Conservation (phyloP, 2,113 vertebrate genomes). For the Tretioscincus oriximinensis region DNA sequence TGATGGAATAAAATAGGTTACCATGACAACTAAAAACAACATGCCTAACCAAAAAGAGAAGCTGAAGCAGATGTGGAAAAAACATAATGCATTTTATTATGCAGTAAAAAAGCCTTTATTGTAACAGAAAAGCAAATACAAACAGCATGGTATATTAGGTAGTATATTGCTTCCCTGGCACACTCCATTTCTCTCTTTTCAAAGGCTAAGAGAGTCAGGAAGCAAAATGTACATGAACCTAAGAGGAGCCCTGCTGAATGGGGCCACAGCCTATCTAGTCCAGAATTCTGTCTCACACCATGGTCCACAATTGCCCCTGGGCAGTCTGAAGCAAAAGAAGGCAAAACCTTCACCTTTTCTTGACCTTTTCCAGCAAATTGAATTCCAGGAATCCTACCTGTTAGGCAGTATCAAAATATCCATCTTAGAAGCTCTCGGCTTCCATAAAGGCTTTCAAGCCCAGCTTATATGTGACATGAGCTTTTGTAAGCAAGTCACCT, state of each 20-base stretch:
- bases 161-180: not conserved
- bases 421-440: too few species aligned
- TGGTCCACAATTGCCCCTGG: too few species aligned
- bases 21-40: not conserved
- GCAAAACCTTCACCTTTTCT: not conserved
- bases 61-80: not conserved
- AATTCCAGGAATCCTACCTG: too few species aligned
- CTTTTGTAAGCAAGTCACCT: too few species aligned
- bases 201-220: not conserved
- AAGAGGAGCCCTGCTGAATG: not conserved
- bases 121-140: not conserved
- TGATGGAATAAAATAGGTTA: not conserved
- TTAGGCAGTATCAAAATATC: too few species aligned
- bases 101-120: not conserved
- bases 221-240: not conserved
- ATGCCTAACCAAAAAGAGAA: not conserved
- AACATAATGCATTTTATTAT: not conserved
- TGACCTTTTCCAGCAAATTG: too few species aligned
- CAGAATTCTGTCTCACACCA: too few species aligned
- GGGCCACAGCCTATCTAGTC: too few species aligned
- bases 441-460: too few species aligned
- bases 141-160: not conserved
- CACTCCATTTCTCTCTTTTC: not conserved
- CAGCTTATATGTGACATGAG: too few species aligned
- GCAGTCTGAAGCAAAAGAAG: too few species aligned